A percentile compares a stretch with the other conserved stretches of the same genome.
phyloP scores from a whole-genome alignment of 2,113 vertebrate species.

The Tyrannus savana region DNA sequence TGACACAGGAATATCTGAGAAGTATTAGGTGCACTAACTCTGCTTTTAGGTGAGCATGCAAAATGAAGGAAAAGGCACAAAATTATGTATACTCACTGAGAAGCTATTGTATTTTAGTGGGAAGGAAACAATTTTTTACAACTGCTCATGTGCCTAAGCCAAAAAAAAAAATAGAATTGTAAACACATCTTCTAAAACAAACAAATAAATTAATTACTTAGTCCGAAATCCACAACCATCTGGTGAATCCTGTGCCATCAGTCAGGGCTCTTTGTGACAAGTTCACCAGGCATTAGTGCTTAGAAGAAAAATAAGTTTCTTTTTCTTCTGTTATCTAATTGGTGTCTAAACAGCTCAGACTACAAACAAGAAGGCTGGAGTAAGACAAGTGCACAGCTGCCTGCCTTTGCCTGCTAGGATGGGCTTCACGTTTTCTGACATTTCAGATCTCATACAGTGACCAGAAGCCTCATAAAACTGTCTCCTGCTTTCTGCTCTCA shows the following conservation, averaged over 20 bases:
- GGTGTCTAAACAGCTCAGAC: not conserved
- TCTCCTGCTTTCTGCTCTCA: not conserved
- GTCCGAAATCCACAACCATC: not conserved
- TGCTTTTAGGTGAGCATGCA: not conserved
- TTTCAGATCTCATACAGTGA: not conserved
- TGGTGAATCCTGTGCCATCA: not conserved
- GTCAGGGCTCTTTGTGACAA: not conserved
- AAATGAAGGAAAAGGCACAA: not conserved
- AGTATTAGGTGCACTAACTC: not conserved
- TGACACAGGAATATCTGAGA: not conserved
- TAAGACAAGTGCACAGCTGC: not conserved
- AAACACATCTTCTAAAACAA: not conserved
- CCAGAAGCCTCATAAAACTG: constrained; percentile 1
- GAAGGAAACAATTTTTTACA: not conserved
- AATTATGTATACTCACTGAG: not conserved
- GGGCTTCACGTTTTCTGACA: not conserved
- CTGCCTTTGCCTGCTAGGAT: not conserved
- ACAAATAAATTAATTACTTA: not conserved
- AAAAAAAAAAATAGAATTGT: not conserved
- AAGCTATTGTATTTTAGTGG: not conserved
- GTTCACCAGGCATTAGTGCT: not conserved
- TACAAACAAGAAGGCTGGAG: not conserved
- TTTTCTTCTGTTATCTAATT: not conserved
- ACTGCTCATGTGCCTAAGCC: not conserved
- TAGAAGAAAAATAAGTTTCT: not conserved